phyloP scores from a whole-genome alignment of 1,140 invertebrate genomes.

The Heliconius eleuchia region DNA sequence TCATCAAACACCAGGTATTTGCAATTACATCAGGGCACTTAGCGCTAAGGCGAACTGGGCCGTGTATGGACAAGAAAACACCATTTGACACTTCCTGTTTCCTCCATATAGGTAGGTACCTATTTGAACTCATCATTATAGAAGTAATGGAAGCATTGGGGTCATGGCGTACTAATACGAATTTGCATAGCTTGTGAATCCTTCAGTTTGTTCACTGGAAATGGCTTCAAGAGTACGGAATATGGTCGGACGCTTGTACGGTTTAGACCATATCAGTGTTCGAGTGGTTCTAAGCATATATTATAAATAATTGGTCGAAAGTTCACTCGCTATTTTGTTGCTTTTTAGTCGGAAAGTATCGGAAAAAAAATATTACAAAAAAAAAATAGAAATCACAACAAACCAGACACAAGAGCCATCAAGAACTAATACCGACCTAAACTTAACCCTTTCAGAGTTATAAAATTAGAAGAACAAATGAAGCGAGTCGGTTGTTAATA shows the following conservation, averaged over 20 bases:
- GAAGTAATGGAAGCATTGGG: conserved; percentile 52
- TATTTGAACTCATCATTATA: conserved; percentile 58
- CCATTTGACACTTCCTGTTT: conserved; percentile 80
- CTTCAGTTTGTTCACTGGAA: conserved; percentile 4
- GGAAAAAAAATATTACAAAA: too few species aligned
- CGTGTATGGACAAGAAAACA: conserved; percentile 72
- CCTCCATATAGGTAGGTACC: conserved; percentile 50
- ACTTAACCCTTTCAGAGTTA: neutral
- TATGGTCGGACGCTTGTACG: neutral
- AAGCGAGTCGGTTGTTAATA: conserved; percentile 49
- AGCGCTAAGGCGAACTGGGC: conserved; percentile 66
- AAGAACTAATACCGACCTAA: conserved; percentile 1
- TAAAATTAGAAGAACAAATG: conserved; percentile 35
- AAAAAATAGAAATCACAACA: neutral
- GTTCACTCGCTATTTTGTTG: neutral
- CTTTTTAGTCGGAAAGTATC: too few species aligned
- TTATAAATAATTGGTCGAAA: neutral
- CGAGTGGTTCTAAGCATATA: neutral
- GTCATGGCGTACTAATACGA: conserved; percentile 54
- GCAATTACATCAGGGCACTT: conserved; percentile 77
- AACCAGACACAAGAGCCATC: neutral
- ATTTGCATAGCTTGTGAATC: conserved; percentile 38
- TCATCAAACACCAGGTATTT: conserved; percentile 73
- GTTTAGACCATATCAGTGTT: neutral
- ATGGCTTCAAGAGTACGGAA: neutral